Conservation (phyloP, 2,113 vertebrate genomes). For the Chionomys nivalis region DNA sequence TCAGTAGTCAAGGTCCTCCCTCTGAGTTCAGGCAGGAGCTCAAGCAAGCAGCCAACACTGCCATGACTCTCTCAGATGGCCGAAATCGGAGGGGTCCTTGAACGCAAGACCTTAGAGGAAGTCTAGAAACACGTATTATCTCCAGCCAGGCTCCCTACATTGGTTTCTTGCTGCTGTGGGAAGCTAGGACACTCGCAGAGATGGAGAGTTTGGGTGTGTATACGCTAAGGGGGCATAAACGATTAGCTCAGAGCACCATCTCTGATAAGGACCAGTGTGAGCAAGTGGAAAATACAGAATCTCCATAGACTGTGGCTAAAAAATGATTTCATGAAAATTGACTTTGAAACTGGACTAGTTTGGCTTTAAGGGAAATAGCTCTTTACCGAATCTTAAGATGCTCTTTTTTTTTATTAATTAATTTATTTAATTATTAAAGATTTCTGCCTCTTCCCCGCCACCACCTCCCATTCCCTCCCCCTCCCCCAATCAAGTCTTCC, state of each 20-base stretch:
- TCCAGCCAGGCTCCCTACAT: neutral
- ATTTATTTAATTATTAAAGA: too few species aligned
- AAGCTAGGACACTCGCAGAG: too few species aligned
- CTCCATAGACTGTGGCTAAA: neutral
- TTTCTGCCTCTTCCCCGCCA: too few species aligned
- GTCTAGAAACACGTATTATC: too few species aligned
- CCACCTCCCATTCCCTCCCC: too few species aligned
- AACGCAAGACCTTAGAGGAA: too few species aligned
- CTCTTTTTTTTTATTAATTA: too few species aligned
- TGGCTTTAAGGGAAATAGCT: neutral
- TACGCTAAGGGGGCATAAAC: accelerated
- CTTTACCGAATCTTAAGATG: neutral
- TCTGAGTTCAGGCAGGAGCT: neutral
- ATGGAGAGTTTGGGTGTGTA: accelerated
- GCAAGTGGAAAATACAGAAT: neutral
- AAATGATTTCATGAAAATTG: neutral
- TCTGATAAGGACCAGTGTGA: neutral
- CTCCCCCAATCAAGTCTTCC: too few species aligned
- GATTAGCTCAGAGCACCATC: neutral
- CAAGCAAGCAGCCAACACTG: accelerated
- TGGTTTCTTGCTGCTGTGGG: accelerated
- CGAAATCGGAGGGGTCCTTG: neutral
- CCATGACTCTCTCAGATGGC: too few species aligned
- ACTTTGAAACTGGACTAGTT: neutral
- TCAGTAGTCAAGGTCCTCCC: neutral